These are phyloP conservation scores for Sycophaga agraensis DNA, from an alignment of 1,140 invertebrate genomes.

Conservation along the genomic window DNA sequence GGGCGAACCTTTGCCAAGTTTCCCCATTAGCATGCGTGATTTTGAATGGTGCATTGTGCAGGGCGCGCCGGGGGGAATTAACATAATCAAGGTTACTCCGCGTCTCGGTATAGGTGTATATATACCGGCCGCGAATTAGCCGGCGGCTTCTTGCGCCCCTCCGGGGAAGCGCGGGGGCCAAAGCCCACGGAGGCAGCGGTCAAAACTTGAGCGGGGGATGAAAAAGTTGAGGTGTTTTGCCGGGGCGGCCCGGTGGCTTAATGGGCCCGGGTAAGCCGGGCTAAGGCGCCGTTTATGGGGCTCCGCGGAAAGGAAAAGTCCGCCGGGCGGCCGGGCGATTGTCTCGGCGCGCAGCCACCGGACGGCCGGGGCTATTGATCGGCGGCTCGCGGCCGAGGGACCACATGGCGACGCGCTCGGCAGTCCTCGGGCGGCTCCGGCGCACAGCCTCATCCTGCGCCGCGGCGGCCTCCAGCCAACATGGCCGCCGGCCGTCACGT, in stretches of 20 bases:
- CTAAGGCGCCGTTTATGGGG: no score
- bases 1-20: no score
- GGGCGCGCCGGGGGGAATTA: no score
- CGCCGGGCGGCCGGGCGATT: neutral
- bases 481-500: conserved; percentile 40
- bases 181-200: conserved; percentile 8
- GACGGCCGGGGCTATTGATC: conserved; percentile 11
- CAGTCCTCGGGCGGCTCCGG: conserved; percentile 38
- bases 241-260: neutral
- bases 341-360: neutral
- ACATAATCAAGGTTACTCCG: no score
- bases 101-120: no score
- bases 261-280: no score
- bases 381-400: conserved; percentile 20
- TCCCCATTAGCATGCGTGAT: no score
- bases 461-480: conserved; percentile 24
- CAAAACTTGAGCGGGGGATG: neutral
- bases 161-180: neutral
- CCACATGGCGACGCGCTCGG: conserved; percentile 45
- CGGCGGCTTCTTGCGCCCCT: no score
- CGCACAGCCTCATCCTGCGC: conserved; percentile 17
- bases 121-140: no score
- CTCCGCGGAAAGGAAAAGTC: no score
- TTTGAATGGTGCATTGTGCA: no score
- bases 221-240: neutral